Percentiles rank a stretch among this genome's conserved stretches.
These are phyloP conservation scores for Pollenia amentaria DNA, from an alignment of 2,888 invertebrate species.

Conservation along the genomic window DNA sequence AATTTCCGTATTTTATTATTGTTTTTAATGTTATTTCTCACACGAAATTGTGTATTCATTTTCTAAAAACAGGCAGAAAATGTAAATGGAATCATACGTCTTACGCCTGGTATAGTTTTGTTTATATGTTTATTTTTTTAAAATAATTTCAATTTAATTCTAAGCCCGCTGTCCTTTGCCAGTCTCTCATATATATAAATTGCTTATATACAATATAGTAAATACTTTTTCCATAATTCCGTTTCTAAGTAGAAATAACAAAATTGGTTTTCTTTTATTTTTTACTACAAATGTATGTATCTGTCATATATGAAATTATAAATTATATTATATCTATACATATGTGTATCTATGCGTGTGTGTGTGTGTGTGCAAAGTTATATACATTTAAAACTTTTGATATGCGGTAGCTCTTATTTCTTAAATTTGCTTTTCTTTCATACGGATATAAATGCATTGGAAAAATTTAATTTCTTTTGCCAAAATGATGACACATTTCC, in stretches of 20 bases:
- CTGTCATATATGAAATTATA: constrained; percentile 4
- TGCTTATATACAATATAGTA: neutral
- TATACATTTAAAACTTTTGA: neutral
- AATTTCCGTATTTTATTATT: too few species aligned
- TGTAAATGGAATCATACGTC: too few species aligned
- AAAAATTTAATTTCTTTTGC: constrained; percentile 13
- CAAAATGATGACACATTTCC: constrained; percentile 10
- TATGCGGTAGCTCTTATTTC: neutral
- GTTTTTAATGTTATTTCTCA: too few species aligned
- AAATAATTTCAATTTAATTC: neutral
- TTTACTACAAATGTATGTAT: neutral
- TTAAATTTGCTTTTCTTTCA: neutral
- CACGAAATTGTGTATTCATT: too few species aligned
- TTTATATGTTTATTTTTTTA: too few species aligned
- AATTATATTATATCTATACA: neutral
- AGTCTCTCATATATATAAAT: neutral
- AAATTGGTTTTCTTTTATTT: neutral
- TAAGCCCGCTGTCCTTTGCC: neutral
- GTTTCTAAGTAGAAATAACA: neutral
- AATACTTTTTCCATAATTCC: neutral
- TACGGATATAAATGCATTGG: neutral
- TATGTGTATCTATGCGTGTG: neutral
- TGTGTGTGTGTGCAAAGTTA: neutral
- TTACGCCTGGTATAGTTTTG: too few species aligned
- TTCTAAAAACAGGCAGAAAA: too few species aligned